Evolutionary conservation across 2,888 invertebrate genomes (phyloP).

Genomic region (Fragum whitleyi): DNA sequence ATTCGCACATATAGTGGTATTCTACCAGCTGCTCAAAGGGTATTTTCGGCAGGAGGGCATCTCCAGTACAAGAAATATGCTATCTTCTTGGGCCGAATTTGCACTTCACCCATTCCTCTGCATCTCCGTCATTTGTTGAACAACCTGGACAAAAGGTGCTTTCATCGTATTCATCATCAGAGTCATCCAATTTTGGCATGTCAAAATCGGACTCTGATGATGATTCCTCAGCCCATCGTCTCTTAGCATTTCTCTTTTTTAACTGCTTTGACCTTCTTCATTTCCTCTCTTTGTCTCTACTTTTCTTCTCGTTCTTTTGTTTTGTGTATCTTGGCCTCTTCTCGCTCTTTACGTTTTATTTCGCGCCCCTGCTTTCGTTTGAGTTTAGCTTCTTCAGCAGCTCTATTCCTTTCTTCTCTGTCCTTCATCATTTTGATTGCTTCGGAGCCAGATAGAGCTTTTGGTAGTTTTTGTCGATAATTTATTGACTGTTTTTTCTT

Average conservation of each 20-base stretch:
- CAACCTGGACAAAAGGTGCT: background rate
- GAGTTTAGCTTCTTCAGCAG: constrained; percentile 10
- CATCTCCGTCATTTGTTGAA: background rate
- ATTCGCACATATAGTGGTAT: background rate
- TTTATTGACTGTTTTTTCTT: background rate
- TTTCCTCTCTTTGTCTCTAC: background rate
- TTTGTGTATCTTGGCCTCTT: background rate
- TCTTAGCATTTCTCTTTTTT: background rate
- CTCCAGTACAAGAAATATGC: constrained; percentile 15
- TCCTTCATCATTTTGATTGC: constrained; percentile 26
- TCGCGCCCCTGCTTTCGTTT: constrained; percentile 18
- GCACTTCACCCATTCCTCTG: background rate
- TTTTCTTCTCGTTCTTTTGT: constrained; percentile 7
- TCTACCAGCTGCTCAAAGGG: background rate
- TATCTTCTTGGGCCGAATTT: background rate
- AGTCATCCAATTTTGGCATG: background rate
- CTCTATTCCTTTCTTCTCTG: constrained; percentile 1
- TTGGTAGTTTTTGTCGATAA: constrained; percentile 13
- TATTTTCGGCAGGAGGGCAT: background rate
- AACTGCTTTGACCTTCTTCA: background rate
- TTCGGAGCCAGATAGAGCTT: constrained; percentile 24
- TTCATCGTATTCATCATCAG: constrained; percentile 10
- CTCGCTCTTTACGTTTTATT: background rate
- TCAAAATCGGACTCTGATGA: background rate
- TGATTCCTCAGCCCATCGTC: background rate